These are phyloP conservation scores for Dasysyrphus tricinctus DNA, from an alignment of 2,888 invertebrate species.

Conservation along the genomic window DNA sequence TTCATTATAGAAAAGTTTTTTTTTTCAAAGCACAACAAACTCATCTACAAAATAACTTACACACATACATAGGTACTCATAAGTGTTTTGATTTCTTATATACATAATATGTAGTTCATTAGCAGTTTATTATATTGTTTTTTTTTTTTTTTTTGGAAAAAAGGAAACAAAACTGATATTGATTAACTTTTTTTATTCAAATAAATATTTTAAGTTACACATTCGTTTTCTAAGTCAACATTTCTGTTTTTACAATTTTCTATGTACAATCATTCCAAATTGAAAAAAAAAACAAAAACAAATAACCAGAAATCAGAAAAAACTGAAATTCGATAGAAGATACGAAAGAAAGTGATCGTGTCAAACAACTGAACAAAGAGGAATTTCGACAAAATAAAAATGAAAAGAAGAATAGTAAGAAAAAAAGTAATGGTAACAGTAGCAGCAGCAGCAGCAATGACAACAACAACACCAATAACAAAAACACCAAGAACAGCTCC, in stretches of 20 bases:
- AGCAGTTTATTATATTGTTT: not conserved
- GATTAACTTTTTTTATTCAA: not conserved
- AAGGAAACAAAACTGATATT: conserved; percentile 37
- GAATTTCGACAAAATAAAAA: conserved; percentile 59
- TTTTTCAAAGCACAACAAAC: not conserved
- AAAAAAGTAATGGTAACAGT: conserved; percentile 35
- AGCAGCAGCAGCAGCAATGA: conserved; percentile 28
- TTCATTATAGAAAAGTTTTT: not conserved
- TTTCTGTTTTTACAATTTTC: conserved; percentile 25
- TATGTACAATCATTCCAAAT: conserved; percentile 6
- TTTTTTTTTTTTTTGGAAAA: conserved; percentile 28
- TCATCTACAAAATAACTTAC: not conserved
- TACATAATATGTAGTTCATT: too few species aligned
- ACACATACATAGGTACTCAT: too few species aligned
- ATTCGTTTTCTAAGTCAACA: conserved; percentile 1
- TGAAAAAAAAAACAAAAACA: not conserved
- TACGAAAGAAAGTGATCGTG: conserved; percentile 74
- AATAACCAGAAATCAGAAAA: conserved; percentile 55
- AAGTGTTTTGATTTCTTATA: not conserved
- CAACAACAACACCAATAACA: conserved; percentile 41
- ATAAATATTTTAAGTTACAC: not conserved
- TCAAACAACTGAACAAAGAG: conserved; percentile 66
- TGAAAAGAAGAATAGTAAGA: conserved; percentile 64
- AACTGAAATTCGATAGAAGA: conserved; percentile 72
- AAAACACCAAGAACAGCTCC: conserved; percentile 32